A percentile compares a stretch with the other conserved stretches of the same genome.
Conservation (phyloP, 2,797 vertebrate species). For the Neostethus bicornis region DNA sequence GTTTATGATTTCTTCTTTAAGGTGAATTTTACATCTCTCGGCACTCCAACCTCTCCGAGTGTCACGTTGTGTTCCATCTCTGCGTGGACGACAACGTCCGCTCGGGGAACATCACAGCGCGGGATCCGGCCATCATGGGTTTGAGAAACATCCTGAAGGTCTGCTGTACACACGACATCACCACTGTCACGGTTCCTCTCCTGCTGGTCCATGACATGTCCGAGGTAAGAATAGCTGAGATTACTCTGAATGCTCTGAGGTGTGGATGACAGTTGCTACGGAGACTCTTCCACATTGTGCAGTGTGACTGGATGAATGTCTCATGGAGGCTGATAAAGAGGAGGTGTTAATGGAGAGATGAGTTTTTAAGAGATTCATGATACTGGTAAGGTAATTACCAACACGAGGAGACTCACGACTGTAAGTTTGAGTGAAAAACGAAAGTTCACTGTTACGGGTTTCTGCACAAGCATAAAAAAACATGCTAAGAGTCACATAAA, state of each 20-base stretch:
- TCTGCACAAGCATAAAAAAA: no score
- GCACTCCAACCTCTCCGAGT: conserved; percentile 97
- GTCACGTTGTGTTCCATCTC: conserved; percentile 94
- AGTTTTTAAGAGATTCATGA: no score
- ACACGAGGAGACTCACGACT: no score
- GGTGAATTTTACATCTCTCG: conserved; percentile 97
- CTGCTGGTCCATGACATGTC: conserved; percentile 97
- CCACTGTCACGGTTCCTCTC: conserved; percentile 93
- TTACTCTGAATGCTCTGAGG: neutral
- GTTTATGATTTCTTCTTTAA: conserved; percentile 49
- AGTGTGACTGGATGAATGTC: no score
- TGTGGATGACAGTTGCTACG: neutral
- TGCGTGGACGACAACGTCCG: conserved; percentile 97
- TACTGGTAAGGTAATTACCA: no score
- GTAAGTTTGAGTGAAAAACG: no score
- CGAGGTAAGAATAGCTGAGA: conserved; percentile 81
- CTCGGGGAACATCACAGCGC: conserved; percentile 91
- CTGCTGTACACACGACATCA: conserved; percentile 96
- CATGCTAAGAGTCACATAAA: no score
- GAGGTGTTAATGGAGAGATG: no score
- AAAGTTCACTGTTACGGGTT: no score
- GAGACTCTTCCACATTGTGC: neutral
- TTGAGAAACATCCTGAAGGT: conserved; percentile 98
- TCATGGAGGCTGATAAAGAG: no score
- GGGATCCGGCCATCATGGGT: conserved; percentile 97